phyloP scores from a whole-genome alignment of 2,888 invertebrate genomes.

The Protonemura montana region DNA sequence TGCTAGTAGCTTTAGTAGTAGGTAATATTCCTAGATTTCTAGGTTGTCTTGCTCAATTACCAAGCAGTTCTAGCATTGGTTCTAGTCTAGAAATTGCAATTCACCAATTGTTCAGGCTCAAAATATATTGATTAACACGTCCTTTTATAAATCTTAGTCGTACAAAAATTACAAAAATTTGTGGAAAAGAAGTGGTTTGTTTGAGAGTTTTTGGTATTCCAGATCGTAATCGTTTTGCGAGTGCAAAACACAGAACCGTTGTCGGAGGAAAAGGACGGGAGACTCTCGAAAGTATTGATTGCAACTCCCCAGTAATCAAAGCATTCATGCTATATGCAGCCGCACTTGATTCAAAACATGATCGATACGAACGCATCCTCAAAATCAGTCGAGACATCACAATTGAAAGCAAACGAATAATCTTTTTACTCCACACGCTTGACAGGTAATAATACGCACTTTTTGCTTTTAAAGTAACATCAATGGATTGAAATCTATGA shows the following conservation, averaged over 20 bases:
- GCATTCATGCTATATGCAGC: slow-evolving; percentile 70
- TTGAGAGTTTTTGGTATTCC: background rate
- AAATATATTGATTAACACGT: too few relatives aligned
- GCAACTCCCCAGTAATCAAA: slow-evolving; percentile 64
- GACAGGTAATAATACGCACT: slow-evolving; percentile 61
- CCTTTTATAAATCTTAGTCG: too few relatives aligned
- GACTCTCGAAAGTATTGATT: slow-evolving; percentile 59
- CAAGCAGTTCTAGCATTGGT: too few relatives aligned
- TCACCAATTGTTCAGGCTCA: too few relatives aligned
- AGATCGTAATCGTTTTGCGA: background rate
- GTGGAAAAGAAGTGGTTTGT: too few relatives aligned
- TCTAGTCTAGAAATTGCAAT: too few relatives aligned
- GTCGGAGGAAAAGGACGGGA: slow-evolving; percentile 61
- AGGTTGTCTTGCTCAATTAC: too few relatives aligned
- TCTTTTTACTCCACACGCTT: slow-evolving; percentile 83
- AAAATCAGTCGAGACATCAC: slow-evolving; percentile 85
- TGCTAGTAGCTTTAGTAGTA: too few relatives aligned
- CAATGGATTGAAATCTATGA: too few relatives aligned
- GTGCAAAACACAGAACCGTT: slow-evolving; percentile 52
- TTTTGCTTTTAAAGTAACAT: too few relatives aligned
- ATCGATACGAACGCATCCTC: slow-evolving; percentile 82
- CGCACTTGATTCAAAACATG: slow-evolving; percentile 79
- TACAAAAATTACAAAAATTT: too few relatives aligned
- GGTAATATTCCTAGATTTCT: too few relatives aligned
- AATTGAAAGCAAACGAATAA: slow-evolving; percentile 89